Base-by-base conservation (phyloP, 2,888 invertebrate species). In the Drosophila picticornis region DNA sequence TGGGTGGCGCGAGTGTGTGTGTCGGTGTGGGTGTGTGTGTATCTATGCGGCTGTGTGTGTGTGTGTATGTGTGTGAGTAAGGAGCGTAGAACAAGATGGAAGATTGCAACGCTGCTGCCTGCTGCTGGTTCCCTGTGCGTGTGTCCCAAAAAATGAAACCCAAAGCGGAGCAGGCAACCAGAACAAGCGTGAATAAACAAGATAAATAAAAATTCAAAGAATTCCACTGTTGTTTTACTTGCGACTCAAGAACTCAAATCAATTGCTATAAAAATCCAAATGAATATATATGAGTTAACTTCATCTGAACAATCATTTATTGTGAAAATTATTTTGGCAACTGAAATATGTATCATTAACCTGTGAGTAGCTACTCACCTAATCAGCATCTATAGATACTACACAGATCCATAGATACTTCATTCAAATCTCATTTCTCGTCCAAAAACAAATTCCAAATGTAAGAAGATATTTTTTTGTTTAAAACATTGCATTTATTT, bases 101-200 rank as follows among this genome's bases (percentile, higher is more conserved):
- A 29, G 46, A 48, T 32, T 36, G 48, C 52, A 36, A 48, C 43
- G 38, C 32, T 31, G 60, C 58, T 50, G 38, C 25, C 56, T 74
- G 73, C 74, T 74, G 74, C 63, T 70, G 70, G 70, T 57, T 70
- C 50, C 76, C 72, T 55, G 57, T 75, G 62, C 62, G 51, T 38
- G 51, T 75, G 61, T 52, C 50, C 63, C 46, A 16, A 25, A 13
- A 61, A 57, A 56, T 22, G 11, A 51, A 73, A 56, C 13, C 43
- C 5, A 32, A 55, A 46, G 55, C 63, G 32, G 36, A 74, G 68
- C 50, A 83, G 80, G 70, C 64, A 80, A 65, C 67, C 65, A 80
- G 74, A 75, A 75, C 36, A 77, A 67, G 87, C 82, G 84, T 75
- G 72, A 83, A 83, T 83, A 86, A 83, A 83, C 75, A 72, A 74